These are phyloP conservation scores for Mycetomoellerius zeteki DNA, from an alignment of 1,140 invertebrate genomes.

Conservation along the genomic window DNA sequence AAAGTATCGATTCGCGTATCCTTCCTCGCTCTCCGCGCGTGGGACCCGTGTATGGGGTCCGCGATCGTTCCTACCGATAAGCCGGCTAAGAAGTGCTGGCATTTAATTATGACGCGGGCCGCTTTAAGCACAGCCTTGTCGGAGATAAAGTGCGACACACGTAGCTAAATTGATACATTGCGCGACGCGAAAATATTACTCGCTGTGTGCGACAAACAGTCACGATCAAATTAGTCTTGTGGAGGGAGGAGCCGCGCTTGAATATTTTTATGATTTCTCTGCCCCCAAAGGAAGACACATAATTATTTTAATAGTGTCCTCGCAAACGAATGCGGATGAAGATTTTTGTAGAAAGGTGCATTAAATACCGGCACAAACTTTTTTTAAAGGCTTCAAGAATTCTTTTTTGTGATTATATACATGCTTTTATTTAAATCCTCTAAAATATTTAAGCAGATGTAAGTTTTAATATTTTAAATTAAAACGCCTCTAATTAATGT, in stretches of 20 bases:
- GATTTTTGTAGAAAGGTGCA: neutral
- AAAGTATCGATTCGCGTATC: constrained; percentile 56
- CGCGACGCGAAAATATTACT: constrained; percentile 61
- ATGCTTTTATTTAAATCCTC: neutral
- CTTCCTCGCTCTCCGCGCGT: constrained; percentile 33
- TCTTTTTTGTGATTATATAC: neutral
- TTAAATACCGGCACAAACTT: neutral
- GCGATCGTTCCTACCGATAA: constrained; percentile 69
- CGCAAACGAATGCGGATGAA: neutral
- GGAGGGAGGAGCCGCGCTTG: neutral
- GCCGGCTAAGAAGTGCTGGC: constrained; percentile 68
- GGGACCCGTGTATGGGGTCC: constrained; percentile 11
- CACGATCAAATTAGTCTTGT: constrained; percentile 3
- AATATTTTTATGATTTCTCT: neutral
- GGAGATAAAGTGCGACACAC: constrained; percentile 66
- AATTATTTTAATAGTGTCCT: constrained; percentile 24
- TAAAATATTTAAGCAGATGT: neutral
- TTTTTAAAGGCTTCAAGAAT: neutral
- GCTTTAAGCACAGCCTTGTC: constrained; percentile 67
- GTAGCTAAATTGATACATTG: constrained; percentile 65
- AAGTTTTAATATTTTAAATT: neutral
- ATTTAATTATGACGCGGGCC: constrained; percentile 73
- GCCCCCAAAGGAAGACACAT: neutral
- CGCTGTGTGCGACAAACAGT: constrained; percentile 17
- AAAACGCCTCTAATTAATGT: neutral